phyloP scores from a whole-genome alignment of 2,797 vertebrate genomes.

The Serranus cabrilla region DNA sequence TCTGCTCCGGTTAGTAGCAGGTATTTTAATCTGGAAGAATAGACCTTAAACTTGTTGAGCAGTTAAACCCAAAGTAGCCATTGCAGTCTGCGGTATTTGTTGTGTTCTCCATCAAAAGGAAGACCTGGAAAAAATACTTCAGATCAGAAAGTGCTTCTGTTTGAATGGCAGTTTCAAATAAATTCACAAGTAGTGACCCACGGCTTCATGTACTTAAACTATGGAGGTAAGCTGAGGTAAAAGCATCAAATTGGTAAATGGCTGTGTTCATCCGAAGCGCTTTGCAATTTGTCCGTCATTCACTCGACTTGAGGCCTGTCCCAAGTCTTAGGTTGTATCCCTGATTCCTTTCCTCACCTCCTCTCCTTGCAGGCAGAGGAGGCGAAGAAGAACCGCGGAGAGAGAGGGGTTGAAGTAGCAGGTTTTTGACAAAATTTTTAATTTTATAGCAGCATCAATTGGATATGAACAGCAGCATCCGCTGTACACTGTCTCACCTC shows the following conservation, averaged over 20 bases:
- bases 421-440: too few species aligned
- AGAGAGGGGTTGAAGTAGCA: too few species aligned
- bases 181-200: not conserved
- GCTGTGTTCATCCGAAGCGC: not conserved
- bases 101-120: not conserved
- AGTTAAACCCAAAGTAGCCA: not conserved
- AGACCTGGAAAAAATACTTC: not conserved
- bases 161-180: not conserved
- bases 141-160: not conserved
- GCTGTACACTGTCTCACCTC: too few species aligned
- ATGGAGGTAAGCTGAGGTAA: not conserved
- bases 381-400: too few species aligned
- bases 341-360: too few species aligned
- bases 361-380: too few species aligned
- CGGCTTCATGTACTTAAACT: not conserved
- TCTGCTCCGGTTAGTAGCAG: not conserved
- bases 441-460: too few species aligned
- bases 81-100: not conserved
- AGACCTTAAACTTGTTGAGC: not conserved
- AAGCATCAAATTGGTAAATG: not conserved
- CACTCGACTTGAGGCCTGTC: not conserved
- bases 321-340: too few species aligned
- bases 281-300: not conserved
- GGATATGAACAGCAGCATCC: too few species aligned
- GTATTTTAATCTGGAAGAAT: constrained; percentile 2